Conservation (phyloP, 2,888 invertebrate genomes). For the Conus canariensis region DNA sequence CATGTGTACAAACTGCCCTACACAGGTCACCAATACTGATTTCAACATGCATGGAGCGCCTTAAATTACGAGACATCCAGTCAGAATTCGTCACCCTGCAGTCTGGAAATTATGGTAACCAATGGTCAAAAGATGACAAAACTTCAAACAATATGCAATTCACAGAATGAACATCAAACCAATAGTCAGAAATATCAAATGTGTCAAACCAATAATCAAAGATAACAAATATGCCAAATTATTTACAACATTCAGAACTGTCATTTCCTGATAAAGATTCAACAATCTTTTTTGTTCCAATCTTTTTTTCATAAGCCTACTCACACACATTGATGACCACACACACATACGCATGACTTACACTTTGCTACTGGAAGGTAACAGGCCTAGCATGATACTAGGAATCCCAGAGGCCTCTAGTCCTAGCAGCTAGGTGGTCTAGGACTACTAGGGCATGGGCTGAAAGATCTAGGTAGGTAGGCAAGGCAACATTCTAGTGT, state of each 20-base stretch:
- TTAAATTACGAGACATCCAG: too few relatives aligned
- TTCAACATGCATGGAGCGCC: too few relatives aligned
- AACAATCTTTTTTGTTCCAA: neutral
- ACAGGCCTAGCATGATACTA: neutral
- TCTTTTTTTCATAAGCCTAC: too few relatives aligned
- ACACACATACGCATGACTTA: neutral
- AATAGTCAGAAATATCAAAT: too few relatives aligned
- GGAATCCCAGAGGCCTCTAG: neutral
- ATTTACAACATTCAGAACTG: neutral
- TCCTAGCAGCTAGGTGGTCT: neutral
- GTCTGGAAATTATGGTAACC: neutral
- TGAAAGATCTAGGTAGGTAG: conserved; percentile 19
- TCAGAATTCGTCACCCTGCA: too few relatives aligned
- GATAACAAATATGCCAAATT: neutral
- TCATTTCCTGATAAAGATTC: neutral
- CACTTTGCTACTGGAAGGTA: neutral
- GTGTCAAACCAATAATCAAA: too few relatives aligned
- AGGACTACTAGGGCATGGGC: neutral
- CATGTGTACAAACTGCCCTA: too few relatives aligned
- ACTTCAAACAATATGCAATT: too few relatives aligned
- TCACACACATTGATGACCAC: neutral
- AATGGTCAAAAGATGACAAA: neutral
- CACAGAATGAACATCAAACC: too few relatives aligned
- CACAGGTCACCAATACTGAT: too few relatives aligned
- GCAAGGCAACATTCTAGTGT: neutral